Conservation (phyloP, 2,888 invertebrate species). For the Octodonta nipae region DNA sequence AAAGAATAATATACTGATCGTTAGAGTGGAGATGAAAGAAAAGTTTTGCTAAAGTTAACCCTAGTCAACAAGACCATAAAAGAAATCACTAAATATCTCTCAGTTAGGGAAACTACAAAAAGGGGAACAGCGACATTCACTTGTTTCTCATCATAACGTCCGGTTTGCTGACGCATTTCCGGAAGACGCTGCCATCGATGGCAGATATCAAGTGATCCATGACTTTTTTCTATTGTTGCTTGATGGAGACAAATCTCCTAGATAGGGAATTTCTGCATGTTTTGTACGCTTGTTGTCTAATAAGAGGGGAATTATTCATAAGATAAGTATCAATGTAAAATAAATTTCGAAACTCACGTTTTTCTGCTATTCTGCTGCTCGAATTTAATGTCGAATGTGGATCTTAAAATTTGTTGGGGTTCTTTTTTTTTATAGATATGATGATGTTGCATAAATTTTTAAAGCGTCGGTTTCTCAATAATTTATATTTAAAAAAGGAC, state of each 20-base stretch:
- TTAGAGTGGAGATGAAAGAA: constrained; percentile 13
- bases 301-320: too few relatives aligned
- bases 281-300: too few relatives aligned
- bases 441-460: too few relatives aligned
- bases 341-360: too few relatives aligned
- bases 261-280: constrained; percentile 13
- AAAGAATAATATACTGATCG: constrained; percentile 16
- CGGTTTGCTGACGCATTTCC: constrained; percentile 23
- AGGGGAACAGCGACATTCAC: constrained; percentile 1
- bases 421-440: too few relatives aligned
- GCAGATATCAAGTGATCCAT: constrained; percentile 14
- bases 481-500: too few relatives aligned
- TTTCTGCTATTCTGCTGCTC: too few relatives aligned
- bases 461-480: too few relatives aligned
- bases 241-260: constrained; percentile 14
- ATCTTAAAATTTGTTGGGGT: too few relatives aligned
- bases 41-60: constrained; percentile 16
- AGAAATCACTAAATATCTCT: constrained; percentile 19
- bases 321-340: too few relatives aligned
- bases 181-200: constrained; percentile 15
- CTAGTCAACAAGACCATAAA: constrained; percentile 23
- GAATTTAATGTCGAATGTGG: too few relatives aligned
- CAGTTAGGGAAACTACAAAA: constrained; percentile 10
- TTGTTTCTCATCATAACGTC: constrained; percentile 2
- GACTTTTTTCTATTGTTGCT: constrained; percentile 16